These are phyloP conservation scores for Phoebastria nigripes DNA, from an alignment of 2,797 vertebrate species.

Conservation along the genomic window DNA sequence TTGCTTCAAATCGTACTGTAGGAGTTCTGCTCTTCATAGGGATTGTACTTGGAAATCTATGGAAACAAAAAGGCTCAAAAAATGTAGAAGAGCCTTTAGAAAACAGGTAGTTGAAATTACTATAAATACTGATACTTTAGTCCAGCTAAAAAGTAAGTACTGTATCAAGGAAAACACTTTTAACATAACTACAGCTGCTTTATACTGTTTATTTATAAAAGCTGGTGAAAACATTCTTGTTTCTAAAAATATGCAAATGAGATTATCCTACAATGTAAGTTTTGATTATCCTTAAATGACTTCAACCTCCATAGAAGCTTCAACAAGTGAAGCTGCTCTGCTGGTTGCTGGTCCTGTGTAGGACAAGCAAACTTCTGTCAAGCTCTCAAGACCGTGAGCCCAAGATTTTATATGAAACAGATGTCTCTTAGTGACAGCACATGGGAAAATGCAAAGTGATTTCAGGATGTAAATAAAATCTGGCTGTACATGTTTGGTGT, in stretches of 20 bases:
- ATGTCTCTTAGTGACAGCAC: neutral
- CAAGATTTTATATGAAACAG: neutral
- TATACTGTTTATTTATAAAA: neutral
- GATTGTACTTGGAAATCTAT: conserved; percentile 87
- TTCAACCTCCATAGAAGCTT: neutral
- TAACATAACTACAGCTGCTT: neutral
- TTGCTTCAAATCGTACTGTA: conserved; percentile 88
- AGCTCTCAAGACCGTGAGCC: neutral
- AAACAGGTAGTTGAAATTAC: neutral
- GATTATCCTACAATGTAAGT: neutral
- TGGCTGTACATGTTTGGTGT: neutral
- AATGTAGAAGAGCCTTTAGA: neutral
- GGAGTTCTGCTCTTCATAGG: conserved; percentile 88
- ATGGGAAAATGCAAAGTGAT: neutral
- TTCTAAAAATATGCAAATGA: neutral
- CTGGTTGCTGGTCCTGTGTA: neutral
- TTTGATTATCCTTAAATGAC: neutral
- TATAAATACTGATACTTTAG: neutral
- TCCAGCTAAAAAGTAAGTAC: neutral
- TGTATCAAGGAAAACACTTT: neutral
- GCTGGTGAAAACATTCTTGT: neutral
- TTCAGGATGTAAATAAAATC: conserved; percentile 47
- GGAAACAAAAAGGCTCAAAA: conserved; percentile 76
- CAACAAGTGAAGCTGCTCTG: neutral
- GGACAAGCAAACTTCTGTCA: neutral